Evolutionary conservation across 1,140 invertebrate genomes (phyloP), one percentile per base, ranked within the genome.

Genomic region (Trichonephila clavata): DNA sequence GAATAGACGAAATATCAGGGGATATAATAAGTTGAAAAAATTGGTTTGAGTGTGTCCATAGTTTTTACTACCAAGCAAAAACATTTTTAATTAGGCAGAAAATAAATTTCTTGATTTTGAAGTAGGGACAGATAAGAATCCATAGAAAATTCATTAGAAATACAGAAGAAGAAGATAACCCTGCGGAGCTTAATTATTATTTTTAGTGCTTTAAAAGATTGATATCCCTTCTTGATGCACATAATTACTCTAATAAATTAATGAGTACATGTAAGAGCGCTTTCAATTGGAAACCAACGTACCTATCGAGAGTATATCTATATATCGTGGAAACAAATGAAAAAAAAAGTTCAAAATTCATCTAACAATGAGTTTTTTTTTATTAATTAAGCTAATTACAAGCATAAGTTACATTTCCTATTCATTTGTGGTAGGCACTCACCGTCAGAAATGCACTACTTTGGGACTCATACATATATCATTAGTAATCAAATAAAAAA

Each of bases 301-400:
- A 39, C 7, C 50, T 50, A 32, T 77, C 71, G 32, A 77, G 27
- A 18, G 27, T 39, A 77, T 18, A 32, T 32, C 24, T 7, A 32
- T 27, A 1, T 77, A 77, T 20, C 10, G 18, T 2, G 61, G 0
- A 20, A 39, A 32, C 13, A 18, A 7, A 18, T 6, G 16, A 2
- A 21, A 7, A 18, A 77, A 32, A 77, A 39, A 32, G 32, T 18
- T 32, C 18, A 18, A 14, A 16, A 20, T 77, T 39, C 71, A 16
- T 77, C 16, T 14, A 77, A 77, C 27, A 77, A 32, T 27, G 71
- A 27, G n/a, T 24, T 77, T 77, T 27, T n/a, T 77, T 77, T 77
- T 18, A 77, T 77, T 77, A 77, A 77, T 77, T 77, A 77, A 39
- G 71, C 68, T 77, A 77, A 77, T 77, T 77, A 77, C 71, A 77